These are phyloP conservation scores for Buphagus erythrorhynchus DNA, from an alignment of 2,797 vertebrate species.

Conservation along the genomic window DNA sequence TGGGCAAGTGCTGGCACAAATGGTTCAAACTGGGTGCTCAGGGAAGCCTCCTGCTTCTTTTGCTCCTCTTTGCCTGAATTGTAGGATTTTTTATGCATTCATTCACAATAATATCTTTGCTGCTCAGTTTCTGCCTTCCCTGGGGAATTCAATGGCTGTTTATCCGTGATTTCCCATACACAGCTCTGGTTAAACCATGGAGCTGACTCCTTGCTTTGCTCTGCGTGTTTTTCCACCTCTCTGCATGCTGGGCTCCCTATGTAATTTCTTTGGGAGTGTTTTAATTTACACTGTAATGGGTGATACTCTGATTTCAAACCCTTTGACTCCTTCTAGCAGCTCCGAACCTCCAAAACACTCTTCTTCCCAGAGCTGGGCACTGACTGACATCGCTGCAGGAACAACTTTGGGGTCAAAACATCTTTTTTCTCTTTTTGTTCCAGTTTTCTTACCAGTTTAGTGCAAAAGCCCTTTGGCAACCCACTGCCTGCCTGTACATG, in stretches of 20 bases:
- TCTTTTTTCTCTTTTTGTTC: background rate
- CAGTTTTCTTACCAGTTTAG: background rate
- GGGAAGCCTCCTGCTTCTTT: background rate
- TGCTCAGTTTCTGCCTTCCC: background rate
- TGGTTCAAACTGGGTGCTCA: rapidly evolving
- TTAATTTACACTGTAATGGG: rapidly evolving
- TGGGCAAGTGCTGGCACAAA: background rate
- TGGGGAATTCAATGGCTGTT: background rate
- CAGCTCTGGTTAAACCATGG: background rate
- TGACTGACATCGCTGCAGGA: background rate
- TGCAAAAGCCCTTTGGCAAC: background rate
- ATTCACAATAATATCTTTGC: background rate
- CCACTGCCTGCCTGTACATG: background rate
- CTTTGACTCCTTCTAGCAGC: background rate
- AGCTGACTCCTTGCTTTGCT: background rate
- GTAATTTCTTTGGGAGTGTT: background rate
- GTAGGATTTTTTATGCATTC: background rate
- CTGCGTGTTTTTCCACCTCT: background rate
- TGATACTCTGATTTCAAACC: background rate
- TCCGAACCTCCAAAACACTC: background rate
- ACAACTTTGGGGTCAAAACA: rapidly evolving
- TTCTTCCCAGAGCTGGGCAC: rapidly evolving
- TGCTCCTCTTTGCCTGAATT: background rate
- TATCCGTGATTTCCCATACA: background rate
- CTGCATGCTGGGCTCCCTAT: background rate